phyloP scores from a whole-genome alignment of 2,888 invertebrate species.

The Nasonovia ribisnigri region DNA sequence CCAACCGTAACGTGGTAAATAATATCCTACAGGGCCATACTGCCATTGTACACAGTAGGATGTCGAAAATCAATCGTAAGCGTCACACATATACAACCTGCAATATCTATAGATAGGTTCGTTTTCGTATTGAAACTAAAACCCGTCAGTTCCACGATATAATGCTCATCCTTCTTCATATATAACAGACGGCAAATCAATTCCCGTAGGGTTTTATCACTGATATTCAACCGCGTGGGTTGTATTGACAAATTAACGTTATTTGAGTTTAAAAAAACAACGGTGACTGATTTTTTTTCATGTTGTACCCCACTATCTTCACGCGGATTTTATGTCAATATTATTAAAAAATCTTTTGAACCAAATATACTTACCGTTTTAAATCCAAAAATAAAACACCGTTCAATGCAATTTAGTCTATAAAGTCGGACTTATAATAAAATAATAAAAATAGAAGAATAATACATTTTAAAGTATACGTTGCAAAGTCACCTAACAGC shows the following conservation, averaged over 20 bases:
- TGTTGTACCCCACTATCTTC: background rate
- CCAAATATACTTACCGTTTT: background rate
- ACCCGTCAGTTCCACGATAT: slow-evolving; percentile 40
- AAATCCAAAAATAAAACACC: background rate
- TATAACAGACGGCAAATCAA: slow-evolving; percentile 39
- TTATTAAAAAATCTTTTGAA: background rate
- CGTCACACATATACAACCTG: slow-evolving; percentile 32
- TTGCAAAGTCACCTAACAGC: background rate
- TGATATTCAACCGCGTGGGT: background rate
- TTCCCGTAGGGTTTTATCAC: slow-evolving; percentile 6
- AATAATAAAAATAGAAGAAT: background rate
- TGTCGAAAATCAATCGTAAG: slow-evolving; percentile 54
- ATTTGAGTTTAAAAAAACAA: background rate
- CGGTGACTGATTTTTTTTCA: background rate
- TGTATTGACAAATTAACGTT: slow-evolving; percentile 5
- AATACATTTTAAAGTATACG: background rate
- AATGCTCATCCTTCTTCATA: slow-evolving; percentile 31
- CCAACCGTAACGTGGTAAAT: background rate
- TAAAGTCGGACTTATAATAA: background rate
- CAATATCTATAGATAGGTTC: background rate
- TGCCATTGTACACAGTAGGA: background rate
- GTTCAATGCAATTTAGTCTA: background rate
- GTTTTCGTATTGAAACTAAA: slow-evolving; percentile 41
- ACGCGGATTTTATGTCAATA: background rate
- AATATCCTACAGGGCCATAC: background rate